These are phyloP conservation scores for Rhabdornis inornatus DNA, from an alignment of 2,113 vertebrate species.

Conservation along the genomic window DNA sequence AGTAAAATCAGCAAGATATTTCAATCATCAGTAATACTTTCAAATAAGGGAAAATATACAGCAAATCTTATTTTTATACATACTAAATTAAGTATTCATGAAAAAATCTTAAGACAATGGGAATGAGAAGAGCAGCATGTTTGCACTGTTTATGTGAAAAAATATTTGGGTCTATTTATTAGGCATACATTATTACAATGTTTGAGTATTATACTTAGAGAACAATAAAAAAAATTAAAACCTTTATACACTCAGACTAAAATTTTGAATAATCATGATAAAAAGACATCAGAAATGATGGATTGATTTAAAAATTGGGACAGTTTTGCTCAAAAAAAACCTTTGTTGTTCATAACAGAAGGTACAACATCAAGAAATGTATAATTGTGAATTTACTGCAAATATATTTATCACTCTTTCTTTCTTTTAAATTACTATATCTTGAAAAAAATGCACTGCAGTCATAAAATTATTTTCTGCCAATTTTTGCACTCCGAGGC, in stretches of 20 bases:
- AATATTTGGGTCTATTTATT: background rate
- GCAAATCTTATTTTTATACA: background rate
- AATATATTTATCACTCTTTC: background rate
- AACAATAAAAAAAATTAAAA: background rate
- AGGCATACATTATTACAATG: background rate
- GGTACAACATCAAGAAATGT: background rate
- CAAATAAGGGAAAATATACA: background rate
- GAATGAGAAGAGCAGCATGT: background rate
- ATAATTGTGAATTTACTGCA: background rate
- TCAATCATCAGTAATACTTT: background rate
- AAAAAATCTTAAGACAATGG: background rate
- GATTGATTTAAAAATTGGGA: background rate
- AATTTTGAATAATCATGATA: background rate
- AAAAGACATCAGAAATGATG: background rate
- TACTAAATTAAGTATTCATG: background rate
- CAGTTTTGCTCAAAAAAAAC: background rate
- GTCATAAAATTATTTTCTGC: background rate
- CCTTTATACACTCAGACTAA: background rate
- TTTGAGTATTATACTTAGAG: background rate
- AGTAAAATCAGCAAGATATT: background rate
- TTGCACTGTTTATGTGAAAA: background rate
- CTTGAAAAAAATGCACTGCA: background rate
- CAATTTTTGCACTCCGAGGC: background rate
- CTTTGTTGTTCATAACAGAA: background rate
- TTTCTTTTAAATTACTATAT: background rate